Base-by-base conservation (phyloP, 92 coral and sea anemone species). In the Nematostella vectensis region DNA sequence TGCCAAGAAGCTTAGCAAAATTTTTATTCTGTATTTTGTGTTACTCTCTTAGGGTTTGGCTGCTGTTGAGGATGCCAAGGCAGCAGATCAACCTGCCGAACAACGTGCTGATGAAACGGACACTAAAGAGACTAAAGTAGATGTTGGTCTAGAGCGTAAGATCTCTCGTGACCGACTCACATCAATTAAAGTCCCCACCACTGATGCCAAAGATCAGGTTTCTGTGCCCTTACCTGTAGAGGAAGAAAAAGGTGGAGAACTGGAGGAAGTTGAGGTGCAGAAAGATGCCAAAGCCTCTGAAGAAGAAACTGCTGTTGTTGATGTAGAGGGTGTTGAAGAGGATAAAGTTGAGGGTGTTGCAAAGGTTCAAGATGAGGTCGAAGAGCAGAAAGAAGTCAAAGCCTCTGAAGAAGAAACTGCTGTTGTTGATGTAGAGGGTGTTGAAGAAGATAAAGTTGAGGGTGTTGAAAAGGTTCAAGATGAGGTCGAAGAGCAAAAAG, bases 111-210 rank as follows among this genome's bases (percentile, higher is more conserved):
- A 20, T 31, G 65, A 57, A 9, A 74, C 28, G n/a, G 53, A 31
- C 22, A 23, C 74, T 13, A 43, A 40, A 54, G 71, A 65, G 42
- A 42, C 71, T 19, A 59, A 66, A 44, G 72, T 66, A 24, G 72
- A 53, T 17, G 55, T 66, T 44, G 72, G 55, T 0, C 62, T 66
- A 2, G 62, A 66, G 40, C 51, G 72, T 37, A 66, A 66, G 29
- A 66, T 66, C 11, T 66, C 43, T 42, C 22, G 48, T 8, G 62
- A 65, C 25, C 27, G 60, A 4, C 31, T 43, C 27, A 55, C 48
- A 16, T 54, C 71, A 12, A 54, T 65, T 31, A 65, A 51, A 20
- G 62, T 65, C 3, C 29, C 54, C 24, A 25, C 71, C 12, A 65
- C 39, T 3, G 71, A 65, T 6, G 11, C 50, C 16, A 28, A 10